A percentile compares a stretch with the other conserved stretches of the same genome.
phyloP scores from a whole-genome alignment of 2,113 vertebrate genomes.

The Etheostoma spectabile region DNA sequence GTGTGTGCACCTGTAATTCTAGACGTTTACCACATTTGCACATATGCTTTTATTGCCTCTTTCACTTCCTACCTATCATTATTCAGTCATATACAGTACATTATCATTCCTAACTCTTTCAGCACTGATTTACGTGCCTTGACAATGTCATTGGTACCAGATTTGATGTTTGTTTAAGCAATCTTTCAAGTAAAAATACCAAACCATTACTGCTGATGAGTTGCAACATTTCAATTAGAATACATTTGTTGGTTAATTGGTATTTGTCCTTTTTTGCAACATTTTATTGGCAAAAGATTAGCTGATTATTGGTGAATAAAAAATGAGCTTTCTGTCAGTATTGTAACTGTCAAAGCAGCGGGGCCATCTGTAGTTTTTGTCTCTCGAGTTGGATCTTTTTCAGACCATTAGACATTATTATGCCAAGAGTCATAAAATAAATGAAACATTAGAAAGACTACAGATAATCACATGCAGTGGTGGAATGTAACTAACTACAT shows the following conservation, averaged over 20 bases:
- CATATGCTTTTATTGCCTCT: constrained; percentile 51
- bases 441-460: not conserved
- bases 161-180: not conserved
- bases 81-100: not conserved
- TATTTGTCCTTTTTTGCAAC: not conserved
- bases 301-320: not conserved
- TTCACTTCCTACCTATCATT: constrained; percentile 27
- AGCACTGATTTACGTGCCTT: not conserved
- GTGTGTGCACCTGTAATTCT: constrained; percentile 50
- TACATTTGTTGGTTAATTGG: constrained; percentile 11
- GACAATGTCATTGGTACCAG: not conserved
- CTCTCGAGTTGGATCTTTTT: constrained; percentile 20
- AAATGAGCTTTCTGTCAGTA: not conserved
- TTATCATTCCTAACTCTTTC: constrained; percentile 1
- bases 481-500: no score
- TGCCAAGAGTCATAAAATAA: constrained; percentile 6
- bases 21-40: constrained; percentile 55
- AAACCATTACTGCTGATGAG: not conserved
- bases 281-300: not conserved
- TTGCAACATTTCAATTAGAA: not conserved
- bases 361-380: constrained; percentile 9
- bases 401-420: constrained; percentile 4
- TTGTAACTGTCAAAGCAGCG: not conserved
- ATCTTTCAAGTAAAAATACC: constrained; percentile 2
- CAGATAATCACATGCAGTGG: not conserved